These are phyloP conservation scores for Ectropis crepuscularia DNA, from an alignment of 2,888 invertebrate genomes.

Conservation along the genomic window DNA sequence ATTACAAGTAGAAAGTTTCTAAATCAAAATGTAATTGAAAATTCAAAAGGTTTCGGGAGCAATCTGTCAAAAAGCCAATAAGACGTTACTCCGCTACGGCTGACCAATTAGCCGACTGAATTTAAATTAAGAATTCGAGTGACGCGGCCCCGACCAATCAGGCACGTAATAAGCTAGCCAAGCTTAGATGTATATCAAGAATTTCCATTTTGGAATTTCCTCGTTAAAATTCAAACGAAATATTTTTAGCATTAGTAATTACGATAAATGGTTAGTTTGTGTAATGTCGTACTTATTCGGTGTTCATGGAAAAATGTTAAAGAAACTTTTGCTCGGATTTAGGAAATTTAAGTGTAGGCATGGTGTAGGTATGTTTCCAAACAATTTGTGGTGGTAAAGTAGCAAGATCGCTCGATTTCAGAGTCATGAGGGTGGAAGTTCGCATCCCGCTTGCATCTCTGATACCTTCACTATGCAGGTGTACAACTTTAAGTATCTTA, in stretches of 20 bases:
- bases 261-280: no score
- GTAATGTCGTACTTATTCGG: no score
- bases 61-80: constrained; percentile 57
- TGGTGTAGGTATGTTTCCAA: no score
- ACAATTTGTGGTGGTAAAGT: no score
- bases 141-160: constrained; percentile 49
- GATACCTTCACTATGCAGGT: no score
- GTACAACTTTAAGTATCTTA: no score
- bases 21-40: constrained; percentile 9
- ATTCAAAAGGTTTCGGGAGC: constrained; percentile 22
- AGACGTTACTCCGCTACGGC: constrained; percentile 42
- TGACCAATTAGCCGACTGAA: constrained; percentile 56
- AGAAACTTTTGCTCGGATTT: no score
- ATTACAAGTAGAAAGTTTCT: background rate
- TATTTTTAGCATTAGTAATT: background rate
- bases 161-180: constrained; percentile 55
- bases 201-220: constrained; percentile 34
- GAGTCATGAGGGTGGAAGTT: no score
- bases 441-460: no score
- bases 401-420: no score
- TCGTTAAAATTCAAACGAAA: constrained; percentile 26
- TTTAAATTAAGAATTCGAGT: constrained; percentile 56
- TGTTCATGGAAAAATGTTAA: no score
- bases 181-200: constrained; percentile 48
- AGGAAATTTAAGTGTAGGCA: no score